Base-by-base conservation (phyloP, 2,113 vertebrate genomes). In the Antennarius striatus region DNA sequence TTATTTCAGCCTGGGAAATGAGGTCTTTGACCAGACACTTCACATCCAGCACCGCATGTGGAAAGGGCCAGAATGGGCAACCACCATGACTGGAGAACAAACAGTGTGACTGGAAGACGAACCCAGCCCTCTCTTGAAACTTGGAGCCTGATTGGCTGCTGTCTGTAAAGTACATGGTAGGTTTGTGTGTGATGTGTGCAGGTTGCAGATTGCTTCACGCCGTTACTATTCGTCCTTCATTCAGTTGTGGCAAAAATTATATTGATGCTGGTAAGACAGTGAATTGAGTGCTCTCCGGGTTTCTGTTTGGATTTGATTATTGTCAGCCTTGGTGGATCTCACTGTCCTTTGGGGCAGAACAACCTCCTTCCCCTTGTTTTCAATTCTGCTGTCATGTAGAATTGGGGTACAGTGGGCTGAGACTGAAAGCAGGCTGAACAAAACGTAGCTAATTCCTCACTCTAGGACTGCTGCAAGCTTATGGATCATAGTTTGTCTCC, bases 1-100 rank as follows among this genome's bases (percentile, higher is more conserved):
- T 88, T 85, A 69, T 82, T 81, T 63, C 81, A 73, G 85, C 68
- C 79, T 85, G 88, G 87, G 85, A 89, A 89, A 89, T 63, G 51
- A 83, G 84, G 65, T 90, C 73, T 83, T 81, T 69, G 89, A 87
- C 71, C 69, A 58, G 82, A 79, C 3, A 48, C 72, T 77, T 68
- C 63, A 14, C 77, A 74, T 81, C 77, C 61, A 71, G 70, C 79
- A 79, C 78, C 71, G 70, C 84, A 82, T 85, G 74, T 79, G 72
- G 75, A 82, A 79, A 53, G 16, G 60, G 54, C n/a, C 15, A 12
- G 54, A 77, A 46, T 3, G 28, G 60, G 53, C 53, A 62, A 14
- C 14, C 39, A 7, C 53, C 10, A 39, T 11, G 6, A 55, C 60
- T 51, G 58, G 15, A 56, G 52, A 81, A 50, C 63, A 56, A 68